Percentiles rank a stretch among this genome's conserved stretches.
phyloP scores from a whole-genome alignment of 2,113 vertebrate species.

The Hydropotes inermis region DNA sequence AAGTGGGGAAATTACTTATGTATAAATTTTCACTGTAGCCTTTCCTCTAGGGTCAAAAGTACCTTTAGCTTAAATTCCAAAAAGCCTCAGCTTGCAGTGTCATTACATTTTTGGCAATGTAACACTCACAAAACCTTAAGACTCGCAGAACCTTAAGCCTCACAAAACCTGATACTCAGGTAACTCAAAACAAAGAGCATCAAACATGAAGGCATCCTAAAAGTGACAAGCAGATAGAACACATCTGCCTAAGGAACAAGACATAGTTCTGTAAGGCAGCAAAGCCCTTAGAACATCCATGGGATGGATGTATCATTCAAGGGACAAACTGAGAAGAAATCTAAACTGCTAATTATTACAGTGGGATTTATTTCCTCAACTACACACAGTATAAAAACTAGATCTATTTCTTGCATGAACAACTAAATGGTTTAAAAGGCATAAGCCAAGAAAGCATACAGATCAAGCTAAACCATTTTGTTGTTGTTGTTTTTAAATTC shows the following conservation, averaged over 20 bases:
- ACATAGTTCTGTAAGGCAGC: background rate
- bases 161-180: slow-evolving; percentile 42
- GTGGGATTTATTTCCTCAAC: background rate
- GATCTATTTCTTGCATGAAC: background rate
- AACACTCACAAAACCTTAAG: background rate
- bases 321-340: background rate
- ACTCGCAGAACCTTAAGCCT: background rate
- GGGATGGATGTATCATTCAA: background rate
- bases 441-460: background rate
- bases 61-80: background rate
- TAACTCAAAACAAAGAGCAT: slow-evolving; percentile 61
- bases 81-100: fast-evolving
- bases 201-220: background rate
- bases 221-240: slow-evolving; percentile 31
- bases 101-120: slow-evolving; percentile 36
- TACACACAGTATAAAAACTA: background rate
- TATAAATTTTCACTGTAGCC: background rate
- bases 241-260: background rate
- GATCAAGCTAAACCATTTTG: background rate
- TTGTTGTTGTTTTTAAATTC: background rate
- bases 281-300: background rate
- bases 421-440: slow-evolving; percentile 33
- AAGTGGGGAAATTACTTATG: background rate
- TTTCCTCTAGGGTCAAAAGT: fast-evolving
- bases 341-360: background rate